These are phyloP conservation scores for Agonopterix subpropinquella DNA, from an alignment of 2,888 invertebrate species.

Conservation along the genomic window DNA sequence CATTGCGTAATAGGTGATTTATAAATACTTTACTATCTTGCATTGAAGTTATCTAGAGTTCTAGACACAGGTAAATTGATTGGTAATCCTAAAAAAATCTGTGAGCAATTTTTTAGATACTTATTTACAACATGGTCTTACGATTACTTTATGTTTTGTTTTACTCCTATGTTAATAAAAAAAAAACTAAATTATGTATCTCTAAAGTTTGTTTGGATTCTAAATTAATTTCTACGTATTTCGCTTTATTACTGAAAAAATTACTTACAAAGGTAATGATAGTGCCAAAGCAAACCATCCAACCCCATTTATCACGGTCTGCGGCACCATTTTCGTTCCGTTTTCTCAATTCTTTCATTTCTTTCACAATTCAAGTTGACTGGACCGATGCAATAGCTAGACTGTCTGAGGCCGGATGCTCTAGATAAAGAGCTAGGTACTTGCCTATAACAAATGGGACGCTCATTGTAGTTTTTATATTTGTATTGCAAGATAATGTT, in stretches of 20 bases:
- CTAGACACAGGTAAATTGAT: no score
- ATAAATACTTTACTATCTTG: no score
- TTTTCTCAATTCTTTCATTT: constrained; percentile 23
- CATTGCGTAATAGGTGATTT: no score
- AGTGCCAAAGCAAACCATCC: constrained; percentile 78
- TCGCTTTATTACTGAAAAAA: background rate
- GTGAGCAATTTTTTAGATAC: no score
- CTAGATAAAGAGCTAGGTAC: constrained; percentile 8
- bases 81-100: no score
- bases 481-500: background rate
- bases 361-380: constrained; percentile 1
- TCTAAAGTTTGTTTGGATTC: no score
- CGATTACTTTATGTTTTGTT: no score
- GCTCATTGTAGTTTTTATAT: background rate
- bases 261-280: constrained; percentile 78
- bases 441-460: background rate
- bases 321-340: constrained; percentile 6
- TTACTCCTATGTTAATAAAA: no score
- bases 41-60: no score
- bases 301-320: constrained; percentile 73
- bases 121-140: no score
- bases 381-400: constrained; percentile 1
- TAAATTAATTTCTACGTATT: no score
- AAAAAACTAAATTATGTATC: no score
- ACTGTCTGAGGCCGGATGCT: constrained; percentile 10